These are phyloP conservation scores for Apeltes quadracus DNA, from an alignment of 2,113 vertebrate genomes.

Conservation along the genomic window DNA sequence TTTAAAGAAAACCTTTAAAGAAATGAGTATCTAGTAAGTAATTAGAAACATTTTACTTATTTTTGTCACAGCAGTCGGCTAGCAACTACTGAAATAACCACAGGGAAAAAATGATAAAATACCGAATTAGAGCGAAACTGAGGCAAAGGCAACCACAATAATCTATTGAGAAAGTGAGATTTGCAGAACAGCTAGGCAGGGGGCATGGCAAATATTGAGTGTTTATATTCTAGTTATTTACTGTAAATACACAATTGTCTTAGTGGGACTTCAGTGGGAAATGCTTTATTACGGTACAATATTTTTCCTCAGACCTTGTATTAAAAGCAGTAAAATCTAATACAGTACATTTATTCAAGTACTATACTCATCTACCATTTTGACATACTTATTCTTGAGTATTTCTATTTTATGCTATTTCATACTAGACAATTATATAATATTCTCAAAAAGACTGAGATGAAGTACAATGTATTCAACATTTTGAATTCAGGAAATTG, in stretches of 20 bases:
- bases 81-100: background rate
- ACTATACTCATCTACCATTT: background rate
- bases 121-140: background rate
- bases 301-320: background rate
- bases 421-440: background rate
- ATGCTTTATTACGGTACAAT: background rate
- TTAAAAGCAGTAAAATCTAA: background rate
- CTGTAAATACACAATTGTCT: background rate
- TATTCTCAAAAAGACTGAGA: background rate
- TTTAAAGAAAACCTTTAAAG: no score
- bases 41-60: background rate
- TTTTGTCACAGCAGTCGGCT: background rate
- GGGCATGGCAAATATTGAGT: background rate
- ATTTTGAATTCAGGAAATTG: background rate
- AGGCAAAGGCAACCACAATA: slow-evolving; percentile 1
- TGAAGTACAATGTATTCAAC: no score
- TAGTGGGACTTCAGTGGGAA: background rate
- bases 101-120: background rate
- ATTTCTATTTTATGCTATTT: background rate
- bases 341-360: background rate
- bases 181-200: background rate
- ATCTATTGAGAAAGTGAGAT: background rate
- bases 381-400: background rate
- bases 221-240: background rate
- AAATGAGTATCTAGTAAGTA: background rate